phyloP scores from a whole-genome alignment of 2,797 vertebrate genomes.

The Myotis planiceps region DNA sequence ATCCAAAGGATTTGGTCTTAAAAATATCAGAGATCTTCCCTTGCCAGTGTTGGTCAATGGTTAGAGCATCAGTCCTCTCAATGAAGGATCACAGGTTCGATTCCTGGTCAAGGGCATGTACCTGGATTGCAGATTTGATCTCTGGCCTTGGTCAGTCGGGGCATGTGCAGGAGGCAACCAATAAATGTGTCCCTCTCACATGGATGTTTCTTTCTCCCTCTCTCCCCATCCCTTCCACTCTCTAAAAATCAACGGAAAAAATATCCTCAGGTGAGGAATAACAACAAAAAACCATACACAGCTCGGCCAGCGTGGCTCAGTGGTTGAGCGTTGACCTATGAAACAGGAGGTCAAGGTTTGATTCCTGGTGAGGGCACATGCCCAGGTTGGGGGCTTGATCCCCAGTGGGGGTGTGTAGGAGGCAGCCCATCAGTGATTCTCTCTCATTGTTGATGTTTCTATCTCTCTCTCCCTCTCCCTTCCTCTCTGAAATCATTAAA shows the following conservation, averaged over 20 bases:
- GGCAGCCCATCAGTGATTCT: background rate
- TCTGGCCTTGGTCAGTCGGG: background rate
- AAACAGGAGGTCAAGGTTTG: background rate
- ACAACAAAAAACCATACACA: no score
- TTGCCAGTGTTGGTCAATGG: background rate
- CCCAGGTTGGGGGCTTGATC: background rate
- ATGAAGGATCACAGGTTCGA: background rate
- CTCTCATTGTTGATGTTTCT: background rate
- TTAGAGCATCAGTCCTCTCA: background rate
- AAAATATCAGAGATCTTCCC: conserved; percentile 79
- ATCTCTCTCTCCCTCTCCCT: no score
- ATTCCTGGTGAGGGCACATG: background rate
- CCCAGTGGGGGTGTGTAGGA: background rate
- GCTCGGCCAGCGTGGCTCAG: no score
- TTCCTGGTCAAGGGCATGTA: background rate
- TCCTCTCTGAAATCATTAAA: background rate
- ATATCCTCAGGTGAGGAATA: background rate
- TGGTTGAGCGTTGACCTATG: background rate
- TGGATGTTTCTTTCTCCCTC: background rate
- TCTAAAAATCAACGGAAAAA: background rate
- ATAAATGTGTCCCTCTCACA: background rate
- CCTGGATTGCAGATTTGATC: background rate
- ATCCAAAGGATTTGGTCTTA: conserved; percentile 76
- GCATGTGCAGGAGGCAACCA: background rate
- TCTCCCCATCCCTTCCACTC: background rate